A percentile compares a stretch with the other conserved stretches of the same genome.
Conservation (phyloP, 2,113 vertebrate genomes). For the Irena cyanogastra region DNA sequence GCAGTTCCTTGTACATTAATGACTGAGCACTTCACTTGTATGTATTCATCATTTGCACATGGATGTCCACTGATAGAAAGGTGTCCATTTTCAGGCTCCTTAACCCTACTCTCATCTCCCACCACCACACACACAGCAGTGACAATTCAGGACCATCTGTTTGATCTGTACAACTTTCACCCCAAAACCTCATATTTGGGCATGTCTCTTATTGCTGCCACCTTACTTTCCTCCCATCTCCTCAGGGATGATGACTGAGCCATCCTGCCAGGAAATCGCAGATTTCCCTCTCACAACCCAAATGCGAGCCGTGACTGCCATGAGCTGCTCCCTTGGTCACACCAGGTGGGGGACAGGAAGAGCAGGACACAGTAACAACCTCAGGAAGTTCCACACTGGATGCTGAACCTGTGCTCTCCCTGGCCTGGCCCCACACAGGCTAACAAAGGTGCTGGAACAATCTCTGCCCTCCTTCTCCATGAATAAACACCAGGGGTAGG, state of each 20-base stretch:
- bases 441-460: neutral
- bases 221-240: neutral
- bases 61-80: neutral
- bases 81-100: neutral
- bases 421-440: neutral
- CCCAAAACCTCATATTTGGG: neutral
- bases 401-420: neutral
- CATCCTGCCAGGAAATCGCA: neutral
- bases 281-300: neutral
- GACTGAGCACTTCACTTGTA: neutral
- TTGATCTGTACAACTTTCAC: neutral
- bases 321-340: fast-evolving
- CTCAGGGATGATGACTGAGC: neutral
- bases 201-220: neutral
- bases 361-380: neutral
- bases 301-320: neutral
- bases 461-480: neutral
- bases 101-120: neutral
- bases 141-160: neutral
- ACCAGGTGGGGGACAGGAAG: neutral
- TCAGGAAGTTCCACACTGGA: neutral
- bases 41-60: neutral
- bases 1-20: neutral
- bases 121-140: neutral
- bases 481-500: neutral